Conservation (phyloP, 2,113 vertebrate species). For the Nipponia nippon region DNA sequence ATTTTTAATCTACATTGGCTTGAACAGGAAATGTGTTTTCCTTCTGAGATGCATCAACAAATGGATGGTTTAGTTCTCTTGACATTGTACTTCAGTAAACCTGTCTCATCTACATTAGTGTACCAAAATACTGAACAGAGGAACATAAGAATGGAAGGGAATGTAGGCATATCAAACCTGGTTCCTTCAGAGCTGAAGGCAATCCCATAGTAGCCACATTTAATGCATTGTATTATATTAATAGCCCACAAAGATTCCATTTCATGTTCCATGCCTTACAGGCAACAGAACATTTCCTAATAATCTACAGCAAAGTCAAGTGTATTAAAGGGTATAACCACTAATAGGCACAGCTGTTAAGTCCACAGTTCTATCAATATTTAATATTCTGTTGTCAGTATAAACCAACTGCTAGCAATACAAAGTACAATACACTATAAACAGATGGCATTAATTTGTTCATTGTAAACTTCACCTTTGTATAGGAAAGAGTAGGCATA, state of each 20-base stretch:
- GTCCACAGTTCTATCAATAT: not conserved
- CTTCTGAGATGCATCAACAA: not conserved
- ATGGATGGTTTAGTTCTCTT: not conserved
- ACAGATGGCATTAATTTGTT: slow-evolving; percentile 14
- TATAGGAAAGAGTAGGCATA: not conserved
- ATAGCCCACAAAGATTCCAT: not conserved
- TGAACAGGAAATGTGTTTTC: not conserved
- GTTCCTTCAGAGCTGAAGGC: not conserved
- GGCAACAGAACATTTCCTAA: not conserved
- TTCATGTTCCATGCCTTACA: not conserved
- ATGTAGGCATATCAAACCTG: not conserved
- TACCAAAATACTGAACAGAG: not conserved
- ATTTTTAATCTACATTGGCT: not conserved
- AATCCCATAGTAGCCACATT: not conserved
- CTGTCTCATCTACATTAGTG: not conserved
- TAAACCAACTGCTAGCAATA: not conserved
- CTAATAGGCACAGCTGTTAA: not conserved
- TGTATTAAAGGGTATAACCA: not conserved
- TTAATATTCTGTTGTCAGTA: not conserved
- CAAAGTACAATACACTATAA: not conserved
- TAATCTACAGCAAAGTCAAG: not conserved
- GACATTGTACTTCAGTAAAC: not conserved
- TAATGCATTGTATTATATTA: not conserved
- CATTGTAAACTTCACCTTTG: not conserved
- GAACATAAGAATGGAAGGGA: not conserved